A percentile compares a stretch with the other conserved stretches of the same genome.
Evolutionary conservation across 23 tunicate genomes (phyloP).

Genomic region (Phallusia fumigata): DNA sequence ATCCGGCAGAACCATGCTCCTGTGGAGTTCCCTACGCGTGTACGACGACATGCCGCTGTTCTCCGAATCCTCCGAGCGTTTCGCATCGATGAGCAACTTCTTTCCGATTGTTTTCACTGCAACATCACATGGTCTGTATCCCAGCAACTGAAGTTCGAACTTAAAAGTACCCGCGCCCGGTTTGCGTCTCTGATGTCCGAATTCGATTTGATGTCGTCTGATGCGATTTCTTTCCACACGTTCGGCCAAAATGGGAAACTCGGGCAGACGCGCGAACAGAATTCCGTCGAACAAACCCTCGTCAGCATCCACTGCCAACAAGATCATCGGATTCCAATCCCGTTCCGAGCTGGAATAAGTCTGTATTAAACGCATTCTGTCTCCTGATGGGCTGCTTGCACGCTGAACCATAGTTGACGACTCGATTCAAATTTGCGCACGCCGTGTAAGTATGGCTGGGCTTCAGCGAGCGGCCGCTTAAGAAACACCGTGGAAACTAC

Average conservation of each 20-base stretch:
- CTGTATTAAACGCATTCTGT: not conserved
- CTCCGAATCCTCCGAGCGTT: slow-evolving; percentile 10
- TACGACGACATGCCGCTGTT: slow-evolving; percentile 14
- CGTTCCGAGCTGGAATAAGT: not conserved
- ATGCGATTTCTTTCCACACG: not conserved
- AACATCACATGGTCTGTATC: slow-evolving; percentile 22
- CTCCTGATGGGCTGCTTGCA: not conserved
- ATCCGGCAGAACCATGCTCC: not conserved
- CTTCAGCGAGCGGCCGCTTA: not conserved
- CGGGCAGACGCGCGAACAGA: not conserved
- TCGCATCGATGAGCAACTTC: slow-evolving; percentile 31
- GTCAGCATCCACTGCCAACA: not conserved
- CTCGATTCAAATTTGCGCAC: not conserved
- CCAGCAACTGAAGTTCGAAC: slow-evolving; percentile 17
- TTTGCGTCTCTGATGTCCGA: not conserved
- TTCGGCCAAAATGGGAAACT: not conserved
- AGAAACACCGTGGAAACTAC: not conserved
- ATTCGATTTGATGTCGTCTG: not conserved
- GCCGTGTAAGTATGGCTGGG: not conserved
- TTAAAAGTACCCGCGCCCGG: too few relatives aligned
- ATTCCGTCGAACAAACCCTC: not conserved
- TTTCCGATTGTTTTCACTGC: slow-evolving; percentile 37
- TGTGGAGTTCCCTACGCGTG: not conserved
- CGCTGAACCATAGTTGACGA: not conserved
- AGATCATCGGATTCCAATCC: not conserved